Evolutionary conservation across 1,140 invertebrate species (phyloP), one percentile per base, ranked within the genome.

Genomic region (Orussus abietinus): DNA sequence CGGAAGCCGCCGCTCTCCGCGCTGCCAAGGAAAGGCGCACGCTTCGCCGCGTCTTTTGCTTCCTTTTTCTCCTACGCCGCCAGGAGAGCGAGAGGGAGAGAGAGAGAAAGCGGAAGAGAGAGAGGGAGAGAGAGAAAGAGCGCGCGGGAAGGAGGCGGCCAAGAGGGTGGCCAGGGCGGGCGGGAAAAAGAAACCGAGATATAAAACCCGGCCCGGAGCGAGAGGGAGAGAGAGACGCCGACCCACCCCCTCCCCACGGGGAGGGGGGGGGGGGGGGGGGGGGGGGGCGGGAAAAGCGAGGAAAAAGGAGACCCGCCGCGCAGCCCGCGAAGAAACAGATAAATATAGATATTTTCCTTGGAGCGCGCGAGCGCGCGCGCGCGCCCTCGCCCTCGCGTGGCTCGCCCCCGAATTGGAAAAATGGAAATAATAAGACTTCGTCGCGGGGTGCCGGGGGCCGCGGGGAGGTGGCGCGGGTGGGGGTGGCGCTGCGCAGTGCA

Each of bases 371-470:
- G 49, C 53, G 36, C 33, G 39, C 46, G 50, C 36, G 45, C 45
- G 36, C 38, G 42, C 49, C 40, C 40, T 51, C 49, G 40, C 52
- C 51, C 35, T 49, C 46, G 37, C 42, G 54, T 47, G n/a, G n/a
- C 52, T 51, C 53, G 53, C 53, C 53, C 53, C 55, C 53, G 65
- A 71, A 69, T 66, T 64, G 65, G 56, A 71, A 65, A 68, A 69
- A 66, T 68, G 64, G 60, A 71, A 70, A 68, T 67, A 69, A 69
- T 68, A 69, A 69, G 62, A 66, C 47, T 54, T n/a, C n/a, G 59
- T 62, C 58, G 55, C 57, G 44, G 25, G 22, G 37, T 21, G 41
- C 36, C 38, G 36, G 49, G 51, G 50, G 51, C 42, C 39, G 47
- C 48, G 44, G 38, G 47, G 47, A 26, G 45, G 38, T 43, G 44